phyloP scores from a whole-genome alignment of 2,113 vertebrate species.

The Pipra filicauda region DNA sequence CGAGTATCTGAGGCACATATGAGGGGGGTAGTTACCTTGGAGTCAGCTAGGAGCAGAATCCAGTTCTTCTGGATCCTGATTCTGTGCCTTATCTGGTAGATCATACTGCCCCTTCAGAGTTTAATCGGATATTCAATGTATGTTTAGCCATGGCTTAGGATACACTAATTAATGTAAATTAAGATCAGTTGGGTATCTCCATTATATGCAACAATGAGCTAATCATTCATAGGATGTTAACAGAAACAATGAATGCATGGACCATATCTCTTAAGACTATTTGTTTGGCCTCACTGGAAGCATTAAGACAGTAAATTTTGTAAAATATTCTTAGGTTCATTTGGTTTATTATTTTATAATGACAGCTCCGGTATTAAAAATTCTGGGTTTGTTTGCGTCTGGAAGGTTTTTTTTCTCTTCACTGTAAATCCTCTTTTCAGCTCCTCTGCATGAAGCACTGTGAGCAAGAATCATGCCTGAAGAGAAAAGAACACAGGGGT shows the following conservation, averaged over 20 bases:
- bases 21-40: not conserved
- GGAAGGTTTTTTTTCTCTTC: not conserved
- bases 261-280: not conserved
- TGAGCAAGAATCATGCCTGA: conserved; percentile 17
- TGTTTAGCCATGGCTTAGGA: not conserved
- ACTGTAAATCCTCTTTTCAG: conserved; percentile 12
- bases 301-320: not conserved
- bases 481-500: conserved; percentile 7
- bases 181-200: not conserved
- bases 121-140: not conserved
- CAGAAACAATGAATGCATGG: not conserved
- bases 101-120: not conserved
- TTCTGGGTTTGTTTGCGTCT: not conserved
- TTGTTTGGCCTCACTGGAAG: not conserved
- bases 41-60: not conserved
- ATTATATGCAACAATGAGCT: conserved; percentile 8
- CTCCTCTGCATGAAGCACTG: not conserved
- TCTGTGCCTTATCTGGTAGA: not conserved
- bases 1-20: not conserved
- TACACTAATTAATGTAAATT: not conserved
- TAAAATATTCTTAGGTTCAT: conserved; percentile 17
- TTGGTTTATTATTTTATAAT: conserved; percentile 12
- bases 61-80: not conserved
- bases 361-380: not conserved
- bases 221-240: conserved; percentile 27